Evolutionary conservation across 2,797 vertebrate genomes (phyloP), one percentile per base, ranked within the genome.

Genomic region (Dicrostonyx torquatus): DNA sequence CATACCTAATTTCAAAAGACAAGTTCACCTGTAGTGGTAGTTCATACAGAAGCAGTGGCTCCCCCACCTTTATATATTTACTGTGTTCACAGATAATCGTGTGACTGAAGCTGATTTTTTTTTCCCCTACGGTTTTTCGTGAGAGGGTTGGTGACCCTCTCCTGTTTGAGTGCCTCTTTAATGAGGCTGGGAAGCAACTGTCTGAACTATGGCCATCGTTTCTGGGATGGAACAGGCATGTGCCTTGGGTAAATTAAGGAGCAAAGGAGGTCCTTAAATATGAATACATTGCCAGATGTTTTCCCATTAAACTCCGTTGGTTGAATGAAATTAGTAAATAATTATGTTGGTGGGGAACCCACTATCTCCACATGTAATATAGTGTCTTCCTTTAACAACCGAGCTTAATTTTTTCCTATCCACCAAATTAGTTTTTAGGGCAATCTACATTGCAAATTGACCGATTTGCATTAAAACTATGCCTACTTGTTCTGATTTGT

Each of bases 361-460:
- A 94, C 96, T 97, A 22, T 95, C 98, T 97, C 93, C 66, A 96
- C 97, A 94, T 95, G 92, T 97, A 96, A 77, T 96, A 97, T 91
- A 97, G 97, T 86, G 95, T 95, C 97, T 97, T 97, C 72, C 97
- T 98, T 97, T 97, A 96, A 97, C 97, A 98, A 96, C 95, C 94
- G 55, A 95, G 95, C 96, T 97, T 98, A 95, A 93, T 97, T 98
- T 97, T 98, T 98, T 98, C 95, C 97, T 97, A 92, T 97, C 96
- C 78, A 97, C 95, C 94, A 97, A 98, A 98, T 98, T 98, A 98
- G 98, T 98, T 98, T 96, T 97, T 97, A 97, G 96, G 96, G 96
- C 96, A 97, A 99, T 99, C 98, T 98, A 97, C 98, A 98, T 98
- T 98, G 97, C 98, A 98, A 97, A 98, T 98, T 92, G 90, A 15